Evolutionary conservation across 2,113 vertebrate genomes (phyloP).

Genomic region (Ictalurus furcatus): DNA sequence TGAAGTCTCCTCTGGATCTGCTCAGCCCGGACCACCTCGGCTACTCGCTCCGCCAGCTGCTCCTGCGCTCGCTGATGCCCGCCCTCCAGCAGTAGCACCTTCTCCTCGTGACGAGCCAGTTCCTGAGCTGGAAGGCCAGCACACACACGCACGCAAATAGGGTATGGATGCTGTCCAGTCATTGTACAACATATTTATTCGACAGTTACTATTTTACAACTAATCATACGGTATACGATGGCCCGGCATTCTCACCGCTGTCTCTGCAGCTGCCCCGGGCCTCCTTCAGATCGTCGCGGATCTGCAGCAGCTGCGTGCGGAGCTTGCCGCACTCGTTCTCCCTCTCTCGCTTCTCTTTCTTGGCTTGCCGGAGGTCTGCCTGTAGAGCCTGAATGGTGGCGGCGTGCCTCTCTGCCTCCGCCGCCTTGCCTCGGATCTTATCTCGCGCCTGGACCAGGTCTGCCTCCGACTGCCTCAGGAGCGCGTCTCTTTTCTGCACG

Average conservation of each 20-base stretch:
- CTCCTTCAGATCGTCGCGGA: slow-evolving; percentile 61
- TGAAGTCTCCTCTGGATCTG: slow-evolving; percentile 55
- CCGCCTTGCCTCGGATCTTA: slow-evolving; percentile 57
- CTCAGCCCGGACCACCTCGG: slow-evolving; percentile 51
- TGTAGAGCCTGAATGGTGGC: slow-evolving; percentile 50
- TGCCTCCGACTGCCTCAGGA: slow-evolving; percentile 63
- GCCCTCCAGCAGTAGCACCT: slow-evolving; percentile 49
- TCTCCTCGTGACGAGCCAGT: slow-evolving; percentile 63
- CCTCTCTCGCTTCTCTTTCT: slow-evolving; percentile 58
- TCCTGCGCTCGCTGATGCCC: slow-evolving; percentile 54
- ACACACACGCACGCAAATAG: neutral
- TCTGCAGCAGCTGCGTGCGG: slow-evolving; percentile 57
- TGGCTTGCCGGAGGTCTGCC: slow-evolving; percentile 54
- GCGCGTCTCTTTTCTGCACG: slow-evolving; percentile 65
- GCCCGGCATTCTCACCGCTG: slow-evolving; percentile 56
- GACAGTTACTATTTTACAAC: neutral
- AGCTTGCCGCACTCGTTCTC: slow-evolving; percentile 52
- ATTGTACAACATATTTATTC: neutral
- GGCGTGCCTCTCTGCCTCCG: slow-evolving; percentile 62
- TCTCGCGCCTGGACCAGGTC: slow-evolving; percentile 63
- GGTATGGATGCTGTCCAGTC: neutral
- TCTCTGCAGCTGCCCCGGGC: slow-evolving; percentile 56
- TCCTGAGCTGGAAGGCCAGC: slow-evolving; percentile 62
- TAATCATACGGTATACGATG: neutral
- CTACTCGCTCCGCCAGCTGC: slow-evolving; percentile 51